Percentiles rank a stretch among this genome's conserved stretches.
Evolutionary conservation across 2,113 vertebrate genomes (phyloP).

Genomic region (Dinomys branickii): DNA sequence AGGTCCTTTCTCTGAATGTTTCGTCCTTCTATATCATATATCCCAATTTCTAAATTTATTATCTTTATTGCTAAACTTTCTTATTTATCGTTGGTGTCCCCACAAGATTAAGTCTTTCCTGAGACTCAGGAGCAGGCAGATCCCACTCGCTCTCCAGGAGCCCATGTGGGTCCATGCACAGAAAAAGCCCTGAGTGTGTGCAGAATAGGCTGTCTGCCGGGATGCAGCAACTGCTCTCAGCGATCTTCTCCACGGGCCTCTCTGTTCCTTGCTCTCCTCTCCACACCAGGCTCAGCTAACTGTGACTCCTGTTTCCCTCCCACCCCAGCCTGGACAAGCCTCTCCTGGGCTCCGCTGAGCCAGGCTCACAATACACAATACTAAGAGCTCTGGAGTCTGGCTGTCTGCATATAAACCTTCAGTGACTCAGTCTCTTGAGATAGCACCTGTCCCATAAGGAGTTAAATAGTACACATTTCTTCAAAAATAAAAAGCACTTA

Average conservation of each 20-base stretch:
- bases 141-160: not conserved
- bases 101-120: not conserved
- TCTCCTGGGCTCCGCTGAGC: constrained; percentile 13
- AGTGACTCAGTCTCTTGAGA: constrained; percentile 31
- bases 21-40: not conserved
- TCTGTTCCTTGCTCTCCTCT: not conserved
- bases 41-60: not conserved
- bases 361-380: not conserved
- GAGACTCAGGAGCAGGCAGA: not conserved
- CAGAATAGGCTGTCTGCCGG: not conserved
- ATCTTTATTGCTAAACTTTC: not conserved
- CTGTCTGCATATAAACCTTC: not conserved
- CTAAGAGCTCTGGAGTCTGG: not conserved
- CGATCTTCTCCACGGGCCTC: not conserved
- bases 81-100: not conserved
- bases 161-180: not conserved
- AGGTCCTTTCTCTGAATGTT: not conserved
- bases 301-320: not conserved
- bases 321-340: not conserved
- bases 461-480: not conserved
- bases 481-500: not conserved
- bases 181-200: not conserved
- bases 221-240: not conserved
- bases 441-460: not conserved
- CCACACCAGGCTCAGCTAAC: not conserved